phyloP scores from a whole-genome alignment of 2,113 vertebrate genomes.

The Gracilinanus agilis region DNA sequence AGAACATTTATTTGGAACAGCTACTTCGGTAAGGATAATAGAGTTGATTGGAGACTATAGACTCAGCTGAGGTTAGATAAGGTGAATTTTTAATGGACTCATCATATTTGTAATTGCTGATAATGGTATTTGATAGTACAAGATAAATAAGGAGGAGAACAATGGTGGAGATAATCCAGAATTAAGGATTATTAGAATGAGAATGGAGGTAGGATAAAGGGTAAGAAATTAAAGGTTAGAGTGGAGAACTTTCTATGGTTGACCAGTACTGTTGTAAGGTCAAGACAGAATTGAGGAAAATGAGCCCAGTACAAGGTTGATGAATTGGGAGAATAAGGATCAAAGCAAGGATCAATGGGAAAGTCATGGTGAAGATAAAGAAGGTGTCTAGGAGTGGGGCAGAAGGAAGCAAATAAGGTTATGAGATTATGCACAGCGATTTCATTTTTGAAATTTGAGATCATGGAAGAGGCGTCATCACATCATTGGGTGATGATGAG shows the following conservation, averaged over 20 bases:
- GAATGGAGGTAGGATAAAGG: neutral
- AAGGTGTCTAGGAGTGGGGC: neutral
- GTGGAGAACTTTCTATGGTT: neutral
- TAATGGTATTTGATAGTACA: neutral
- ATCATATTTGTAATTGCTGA: neutral
- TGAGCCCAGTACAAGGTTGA: too few species aligned
- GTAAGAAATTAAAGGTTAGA: neutral
- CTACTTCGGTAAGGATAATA: neutral
- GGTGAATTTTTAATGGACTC: neutral
- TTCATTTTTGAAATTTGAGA: neutral
- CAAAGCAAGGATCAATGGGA: too few species aligned
- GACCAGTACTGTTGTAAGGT: neutral
- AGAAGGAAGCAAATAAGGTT: neutral
- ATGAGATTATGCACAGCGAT: neutral
- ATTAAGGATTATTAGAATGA: neutral
- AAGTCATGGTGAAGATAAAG: neutral
- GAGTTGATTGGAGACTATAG: neutral
- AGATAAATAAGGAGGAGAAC: neutral
- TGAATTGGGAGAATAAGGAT: too few species aligned
- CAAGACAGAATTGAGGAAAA: too few species aligned
- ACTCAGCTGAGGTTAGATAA: neutral
- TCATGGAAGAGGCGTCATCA: neutral
- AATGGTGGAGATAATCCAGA: neutral
- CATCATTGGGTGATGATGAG: neutral
- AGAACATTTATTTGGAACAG: neutral